Conservation (phyloP, 2,113 vertebrate species). For the Rattus norvegicus region DNA sequence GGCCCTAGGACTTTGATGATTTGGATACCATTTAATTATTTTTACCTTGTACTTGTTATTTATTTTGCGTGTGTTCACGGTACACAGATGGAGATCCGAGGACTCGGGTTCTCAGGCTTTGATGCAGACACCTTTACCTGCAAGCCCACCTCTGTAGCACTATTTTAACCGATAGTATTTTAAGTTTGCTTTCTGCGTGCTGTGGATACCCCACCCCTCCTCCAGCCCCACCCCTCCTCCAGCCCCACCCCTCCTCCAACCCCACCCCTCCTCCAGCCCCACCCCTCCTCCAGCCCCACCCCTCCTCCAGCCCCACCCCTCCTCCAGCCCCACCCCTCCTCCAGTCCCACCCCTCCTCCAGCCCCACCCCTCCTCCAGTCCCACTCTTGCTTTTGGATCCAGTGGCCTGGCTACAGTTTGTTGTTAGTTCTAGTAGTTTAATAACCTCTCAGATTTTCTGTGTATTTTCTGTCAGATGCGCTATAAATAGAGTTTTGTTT, state of each 20-base stretch:
- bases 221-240: accelerated
- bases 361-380: too few species aligned
- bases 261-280: too few species aligned
- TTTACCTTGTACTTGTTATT: neutral
- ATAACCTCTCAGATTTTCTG: constrained; percentile 4
- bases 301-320: accelerated
- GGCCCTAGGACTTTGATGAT: neutral
- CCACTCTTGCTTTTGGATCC: neutral
- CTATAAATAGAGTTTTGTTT: constrained; percentile 45
- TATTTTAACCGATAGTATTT: neutral
- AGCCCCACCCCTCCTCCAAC: neutral
- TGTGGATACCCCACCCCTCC: neutral
- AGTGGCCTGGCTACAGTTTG: neutral
- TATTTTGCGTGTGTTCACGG: neutral
- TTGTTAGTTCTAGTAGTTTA: neutral
- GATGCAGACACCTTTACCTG: too few species aligned
- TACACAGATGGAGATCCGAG: neutral
- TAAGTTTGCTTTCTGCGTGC: neutral
- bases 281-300: too few species aligned
- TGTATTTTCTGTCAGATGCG: neutral
- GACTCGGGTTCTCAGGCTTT: neutral
- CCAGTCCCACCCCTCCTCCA: too few species aligned
- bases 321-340: too few species aligned
- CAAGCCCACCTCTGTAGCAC: neutral
- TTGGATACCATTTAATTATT: neutral